These are phyloP conservation scores for Apeltes quadracus DNA, from an alignment of 2,113 vertebrate species.

Conservation along the genomic window DNA sequence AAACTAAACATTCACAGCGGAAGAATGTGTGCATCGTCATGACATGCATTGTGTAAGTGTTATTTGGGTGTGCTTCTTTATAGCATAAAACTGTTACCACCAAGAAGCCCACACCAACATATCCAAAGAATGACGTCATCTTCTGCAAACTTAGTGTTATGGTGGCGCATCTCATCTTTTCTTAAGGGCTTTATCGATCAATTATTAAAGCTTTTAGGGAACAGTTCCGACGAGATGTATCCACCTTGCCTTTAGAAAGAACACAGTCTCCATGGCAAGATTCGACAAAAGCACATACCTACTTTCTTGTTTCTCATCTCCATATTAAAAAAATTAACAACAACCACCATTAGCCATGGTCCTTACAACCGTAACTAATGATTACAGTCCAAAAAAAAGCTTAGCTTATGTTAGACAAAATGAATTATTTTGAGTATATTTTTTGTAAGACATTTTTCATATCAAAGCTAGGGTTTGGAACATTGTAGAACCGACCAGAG, in stretches of 20 bases:
- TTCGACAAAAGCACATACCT: neutral
- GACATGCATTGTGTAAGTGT: neutral
- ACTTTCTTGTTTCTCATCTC: neutral
- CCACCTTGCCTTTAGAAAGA: neutral
- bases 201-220: neutral
- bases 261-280: neutral
- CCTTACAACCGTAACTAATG: neutral
- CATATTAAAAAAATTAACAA: neutral
- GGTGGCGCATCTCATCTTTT: neutral
- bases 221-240: neutral
- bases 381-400: too few relatives aligned
- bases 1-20: too few relatives aligned
- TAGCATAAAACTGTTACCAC: neutral
- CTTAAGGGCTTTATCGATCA: neutral
- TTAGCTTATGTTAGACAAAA: too few relatives aligned
- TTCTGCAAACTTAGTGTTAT: neutral
- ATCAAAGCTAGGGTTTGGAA: neutral
- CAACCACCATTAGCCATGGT: neutral
- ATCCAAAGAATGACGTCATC: constrained; percentile 2
- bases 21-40: neutral
- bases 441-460: too few relatives aligned
- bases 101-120: too few relatives aligned
- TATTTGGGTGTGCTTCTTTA: neutral
- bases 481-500: neutral
- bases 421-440: too few relatives aligned